These are phyloP conservation scores for Caenorhabditis latens DNA, from an alignment of 1,140 invertebrate species.

Conservation along the genomic window DNA sequence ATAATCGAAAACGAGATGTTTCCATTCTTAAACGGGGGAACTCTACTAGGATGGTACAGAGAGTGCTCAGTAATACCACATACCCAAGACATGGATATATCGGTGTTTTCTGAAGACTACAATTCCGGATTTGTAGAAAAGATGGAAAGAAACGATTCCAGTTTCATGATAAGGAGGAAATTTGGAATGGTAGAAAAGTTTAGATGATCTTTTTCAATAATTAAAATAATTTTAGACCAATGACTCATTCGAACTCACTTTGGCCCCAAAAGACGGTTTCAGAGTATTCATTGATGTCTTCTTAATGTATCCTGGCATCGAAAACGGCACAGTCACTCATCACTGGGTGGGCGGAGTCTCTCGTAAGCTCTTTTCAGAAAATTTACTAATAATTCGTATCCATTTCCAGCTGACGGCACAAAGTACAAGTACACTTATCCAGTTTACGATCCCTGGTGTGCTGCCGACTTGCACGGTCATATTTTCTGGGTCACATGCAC, in stretches of 20 bases:
- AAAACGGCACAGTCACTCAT: conserved; percentile 15
- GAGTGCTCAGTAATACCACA: conserved; percentile 54
- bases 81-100: conserved; percentile 41
- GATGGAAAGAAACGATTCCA: neutral
- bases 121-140: conserved; percentile 11
- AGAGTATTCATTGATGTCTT: conserved; percentile 52
- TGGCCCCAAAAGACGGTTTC: neutral
- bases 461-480: conserved; percentile 28
- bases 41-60: conserved; percentile 46
- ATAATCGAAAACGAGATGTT: neutral
- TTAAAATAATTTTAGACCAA: conserved; percentile 21
- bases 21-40: conserved; percentile 18
- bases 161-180: conserved; percentile 28
- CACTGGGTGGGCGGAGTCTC: conserved; percentile 28
- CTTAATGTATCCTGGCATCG: conserved; percentile 45
- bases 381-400: neutral
- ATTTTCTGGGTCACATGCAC: conserved; percentile 43
- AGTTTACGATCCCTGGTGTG: conserved; percentile 31
- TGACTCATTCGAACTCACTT: conserved; percentile 51
- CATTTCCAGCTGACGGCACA: conserved; percentile 29
- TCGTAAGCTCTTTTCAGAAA: neutral
- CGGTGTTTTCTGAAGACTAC: conserved; percentile 45
- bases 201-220: no score
- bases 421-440: conserved; percentile 55
- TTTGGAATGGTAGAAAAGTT: no score